Base-by-base conservation (phyloP, 2,113 vertebrate genomes). In the Hippocampus zosterae region DNA sequence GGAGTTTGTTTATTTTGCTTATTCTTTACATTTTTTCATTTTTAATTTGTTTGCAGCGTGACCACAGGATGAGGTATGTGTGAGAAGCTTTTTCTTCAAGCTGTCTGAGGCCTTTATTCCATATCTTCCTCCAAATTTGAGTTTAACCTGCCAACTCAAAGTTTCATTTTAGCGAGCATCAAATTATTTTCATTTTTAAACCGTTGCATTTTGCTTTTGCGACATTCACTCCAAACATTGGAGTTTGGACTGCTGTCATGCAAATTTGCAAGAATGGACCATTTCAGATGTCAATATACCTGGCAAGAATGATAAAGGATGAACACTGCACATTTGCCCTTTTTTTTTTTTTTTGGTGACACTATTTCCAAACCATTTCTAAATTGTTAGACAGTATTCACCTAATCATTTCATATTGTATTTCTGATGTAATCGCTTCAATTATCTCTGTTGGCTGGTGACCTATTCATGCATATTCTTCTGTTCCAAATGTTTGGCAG, bases 391-490 rank as follows among this genome's bases (percentile, higher is more conserved):
- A 44, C n/a, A 13, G 5, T 16, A 25, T 63, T 42, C 21, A 64
- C 4, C 42, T n/a, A 44, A 25, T 41, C 40, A 64, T 2, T 64
- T 40, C 41, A 42, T 23, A 9, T 42, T 13, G 21, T 42, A 25
- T 27, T 27, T 46, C 23, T 4, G 62, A 65, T 65, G 23, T 65
- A 42, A 44, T 65, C 40, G 7, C 62, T 44, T 65, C 40, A 44
- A 65, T 65, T 46, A 46, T 65, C 7, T 16, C 25, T 27, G n/a
- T 61, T 56, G 61, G 16, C 42, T 27, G 12, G 70, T 68, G 44
- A 64, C 29, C 37, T 68, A 12, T 68, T 29, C 48, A 40, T 68
- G 33, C 65, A 65, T 62, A 70, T 71, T 52, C 13, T 41, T 61
- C 62, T 53, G 65, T 69, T 52, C 16, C 41, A 72, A 25, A 5